Percentiles rank a stretch among this genome's conserved stretches.
These are phyloP conservation scores for Lanistes nyassanus DNA, from an alignment of 1,140 invertebrate genomes.

Conservation along the genomic window DNA sequence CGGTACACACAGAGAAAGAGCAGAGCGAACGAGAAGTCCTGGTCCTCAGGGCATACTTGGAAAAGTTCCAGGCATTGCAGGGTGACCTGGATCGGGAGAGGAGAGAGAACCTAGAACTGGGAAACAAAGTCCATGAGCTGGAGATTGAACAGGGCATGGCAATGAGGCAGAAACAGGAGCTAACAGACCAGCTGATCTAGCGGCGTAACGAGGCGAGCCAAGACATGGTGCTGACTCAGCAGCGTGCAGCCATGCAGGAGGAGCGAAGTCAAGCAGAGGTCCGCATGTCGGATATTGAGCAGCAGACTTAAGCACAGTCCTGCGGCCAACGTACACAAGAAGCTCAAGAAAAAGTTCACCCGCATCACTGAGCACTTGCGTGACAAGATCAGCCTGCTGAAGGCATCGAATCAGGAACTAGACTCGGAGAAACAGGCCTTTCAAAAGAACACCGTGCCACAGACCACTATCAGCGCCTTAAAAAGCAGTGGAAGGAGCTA, in stretches of 20 bases:
- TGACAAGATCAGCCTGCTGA: constrained; percentile 51
- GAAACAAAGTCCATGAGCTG: constrained; percentile 51
- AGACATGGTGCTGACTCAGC: constrained; percentile 50
- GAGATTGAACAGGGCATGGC: constrained; percentile 50
- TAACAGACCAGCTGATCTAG: constrained; percentile 56
- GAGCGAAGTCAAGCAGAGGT: constrained; percentile 52
- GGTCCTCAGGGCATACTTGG: constrained; percentile 48
- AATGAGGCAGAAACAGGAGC: constrained; percentile 45
- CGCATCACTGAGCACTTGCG: constrained; percentile 50
- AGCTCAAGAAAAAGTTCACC: constrained; percentile 53
- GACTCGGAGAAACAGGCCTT: constrained; percentile 58
- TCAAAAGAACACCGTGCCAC: constrained; percentile 58
- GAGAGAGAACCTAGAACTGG: constrained; percentile 56
- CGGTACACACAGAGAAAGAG: constrained; percentile 51
- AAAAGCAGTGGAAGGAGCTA: constrained; percentile 61
- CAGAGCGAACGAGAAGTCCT: constrained; percentile 61
- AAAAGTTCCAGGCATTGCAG: constrained; percentile 50
- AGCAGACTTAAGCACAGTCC: constrained; percentile 52
- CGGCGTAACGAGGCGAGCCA: constrained; percentile 54
- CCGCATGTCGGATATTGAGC: constrained; percentile 57
- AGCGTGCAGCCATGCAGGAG: constrained; percentile 51
- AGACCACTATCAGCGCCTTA: constrained; percentile 56
- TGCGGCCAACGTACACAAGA: constrained; percentile 53
- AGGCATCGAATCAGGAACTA: constrained; percentile 55
- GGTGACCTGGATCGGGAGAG: constrained; percentile 58